Conservation (phyloP, 2,797 vertebrate genomes). For the Sciurus carolinensis region DNA sequence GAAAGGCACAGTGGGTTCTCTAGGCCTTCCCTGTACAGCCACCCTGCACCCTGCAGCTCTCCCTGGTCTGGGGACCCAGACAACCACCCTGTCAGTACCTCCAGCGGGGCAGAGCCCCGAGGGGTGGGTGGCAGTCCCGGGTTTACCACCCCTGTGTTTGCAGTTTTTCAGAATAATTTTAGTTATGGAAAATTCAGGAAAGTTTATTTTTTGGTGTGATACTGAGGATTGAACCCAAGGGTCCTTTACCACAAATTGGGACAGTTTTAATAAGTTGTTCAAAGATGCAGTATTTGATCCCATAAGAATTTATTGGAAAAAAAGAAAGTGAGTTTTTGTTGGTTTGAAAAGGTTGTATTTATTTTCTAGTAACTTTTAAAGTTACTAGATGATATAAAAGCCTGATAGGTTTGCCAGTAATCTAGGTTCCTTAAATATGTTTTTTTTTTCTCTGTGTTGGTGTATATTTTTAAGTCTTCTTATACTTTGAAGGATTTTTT, state of each 20-base stretch:
- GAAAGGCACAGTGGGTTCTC: background rate
- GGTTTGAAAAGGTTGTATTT: background rate
- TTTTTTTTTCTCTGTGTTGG: background rate
- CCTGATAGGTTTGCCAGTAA: background rate
- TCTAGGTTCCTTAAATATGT: background rate
- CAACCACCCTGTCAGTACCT: too few species aligned
- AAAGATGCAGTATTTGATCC: constrained; percentile 62
- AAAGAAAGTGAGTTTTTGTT: background rate
- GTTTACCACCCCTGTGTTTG: background rate
- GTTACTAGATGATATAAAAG: background rate
- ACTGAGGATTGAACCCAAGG: too few species aligned
- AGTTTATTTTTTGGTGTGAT: too few species aligned
- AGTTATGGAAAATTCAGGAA: background rate
- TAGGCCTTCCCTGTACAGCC: background rate
- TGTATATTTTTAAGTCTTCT: constrained; percentile 16
- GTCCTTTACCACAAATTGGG: background rate
- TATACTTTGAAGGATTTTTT: background rate
- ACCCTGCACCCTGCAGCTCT: too few species aligned
- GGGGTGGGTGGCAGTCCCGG: background rate
- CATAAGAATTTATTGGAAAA: constrained; percentile 26
- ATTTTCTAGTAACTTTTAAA: constrained; percentile 18
- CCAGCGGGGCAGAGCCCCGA: background rate
- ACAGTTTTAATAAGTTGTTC: constrained; percentile 21
- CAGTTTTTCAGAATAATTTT: constrained; percentile 53
- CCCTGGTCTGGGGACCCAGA: too few species aligned